Conservation (phyloP, 2,888 invertebrate genomes). For the Agonopterix arenella region DNA sequence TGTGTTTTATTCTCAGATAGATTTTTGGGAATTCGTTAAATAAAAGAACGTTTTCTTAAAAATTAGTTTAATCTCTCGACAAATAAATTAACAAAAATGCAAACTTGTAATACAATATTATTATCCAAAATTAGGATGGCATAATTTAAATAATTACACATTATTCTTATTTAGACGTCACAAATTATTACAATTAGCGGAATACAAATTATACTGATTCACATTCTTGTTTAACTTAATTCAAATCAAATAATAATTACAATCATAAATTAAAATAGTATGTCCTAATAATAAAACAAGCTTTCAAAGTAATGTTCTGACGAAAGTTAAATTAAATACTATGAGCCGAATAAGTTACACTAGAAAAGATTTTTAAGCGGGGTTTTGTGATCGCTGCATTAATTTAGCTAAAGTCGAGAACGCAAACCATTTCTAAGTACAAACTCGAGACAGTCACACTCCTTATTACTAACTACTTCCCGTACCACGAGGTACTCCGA, state of each 20-base stretch:
- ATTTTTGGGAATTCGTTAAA: slow-evolving; percentile 6
- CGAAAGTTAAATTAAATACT: background rate
- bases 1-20: slow-evolving; percentile 16
- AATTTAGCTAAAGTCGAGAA: slow-evolving; percentile 30
- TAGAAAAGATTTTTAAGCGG: slow-evolving; percentile 21
- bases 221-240: slow-evolving; percentile 35
- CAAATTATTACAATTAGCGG: slow-evolving; percentile 39
- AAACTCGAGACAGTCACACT: slow-evolving; percentile 61
- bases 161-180: slow-evolving; percentile 38
- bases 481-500: slow-evolving; percentile 57
- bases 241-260: slow-evolving; percentile 39
- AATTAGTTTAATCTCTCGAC: slow-evolving; percentile 72
- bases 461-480: slow-evolving; percentile 50
- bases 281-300: slow-evolving; percentile 43
- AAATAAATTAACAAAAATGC: slow-evolving; percentile 72
- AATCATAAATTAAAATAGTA: slow-evolving; percentile 38
- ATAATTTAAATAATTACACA: slow-evolving; percentile 57
- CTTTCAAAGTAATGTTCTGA: slow-evolving; percentile 12
- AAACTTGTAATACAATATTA: slow-evolving; percentile 46
- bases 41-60: slow-evolving; percentile 45
- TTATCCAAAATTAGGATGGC: slow-evolving; percentile 51
- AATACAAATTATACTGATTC: slow-evolving; percentile 47
- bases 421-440: slow-evolving; percentile 31
- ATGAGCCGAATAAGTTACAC: no score
- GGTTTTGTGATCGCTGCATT: slow-evolving; percentile 31